Conservation (phyloP, 35 echinoderm and acorn worm species). For the Holothuria glaberrima region DNA sequence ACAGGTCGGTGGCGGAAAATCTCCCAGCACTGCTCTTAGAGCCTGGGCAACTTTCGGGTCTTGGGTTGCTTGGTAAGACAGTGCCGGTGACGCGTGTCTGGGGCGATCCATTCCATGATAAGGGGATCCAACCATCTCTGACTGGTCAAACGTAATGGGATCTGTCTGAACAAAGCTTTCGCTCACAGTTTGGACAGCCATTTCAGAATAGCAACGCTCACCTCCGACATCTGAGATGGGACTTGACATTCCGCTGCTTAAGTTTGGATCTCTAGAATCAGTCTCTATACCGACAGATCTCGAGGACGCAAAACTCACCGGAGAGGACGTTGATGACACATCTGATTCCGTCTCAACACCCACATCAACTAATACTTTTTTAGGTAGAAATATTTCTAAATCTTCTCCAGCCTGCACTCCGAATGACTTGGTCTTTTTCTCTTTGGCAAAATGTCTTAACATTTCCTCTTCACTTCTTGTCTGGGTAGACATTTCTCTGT, state of each 20-base stretch:
- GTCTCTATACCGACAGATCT: constrained; percentile 55
- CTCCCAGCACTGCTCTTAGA: constrained; percentile 29
- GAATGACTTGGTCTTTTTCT: constrained; percentile 38
- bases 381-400: constrained; percentile 35
- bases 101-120: constrained; percentile 47
- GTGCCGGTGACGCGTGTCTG: constrained; percentile 31
- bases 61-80: constrained; percentile 49
- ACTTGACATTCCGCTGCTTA: constrained; percentile 55
- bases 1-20: constrained; percentile 8
- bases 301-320: constrained; percentile 32
- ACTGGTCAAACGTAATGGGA: constrained; percentile 15
- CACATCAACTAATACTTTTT: constrained; percentile 53
- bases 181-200: constrained; percentile 42
- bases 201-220: constrained; percentile 46
- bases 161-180: constrained; percentile 49
- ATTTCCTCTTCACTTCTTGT: constrained; percentile 20
- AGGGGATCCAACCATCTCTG: constrained; percentile 4
- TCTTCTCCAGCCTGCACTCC: constrained; percentile 51
- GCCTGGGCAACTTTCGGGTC: constrained; percentile 44
- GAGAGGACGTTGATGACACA: constrained; percentile 36
- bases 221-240: constrained; percentile 42
- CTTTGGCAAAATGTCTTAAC: neutral
- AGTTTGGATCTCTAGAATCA: constrained; percentile 55
- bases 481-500: constrained; percentile 43
- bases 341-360: constrained; percentile 61